Evolutionary conservation across 2,113 vertebrate genomes (phyloP).

Genomic region (Callaeas wilsoni): DNA sequence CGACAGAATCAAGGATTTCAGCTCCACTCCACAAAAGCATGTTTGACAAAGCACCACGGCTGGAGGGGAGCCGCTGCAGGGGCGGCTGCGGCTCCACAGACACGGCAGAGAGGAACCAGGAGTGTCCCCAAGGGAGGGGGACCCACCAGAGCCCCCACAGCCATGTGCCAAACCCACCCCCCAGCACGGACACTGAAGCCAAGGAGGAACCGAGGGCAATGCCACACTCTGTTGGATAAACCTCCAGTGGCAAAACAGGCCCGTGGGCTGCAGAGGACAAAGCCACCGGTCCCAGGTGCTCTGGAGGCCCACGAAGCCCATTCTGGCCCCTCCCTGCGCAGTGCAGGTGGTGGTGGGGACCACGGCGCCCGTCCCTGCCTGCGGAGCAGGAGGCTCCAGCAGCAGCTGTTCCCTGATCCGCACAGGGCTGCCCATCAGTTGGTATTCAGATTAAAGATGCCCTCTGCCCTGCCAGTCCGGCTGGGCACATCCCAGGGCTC

Average conservation of each 20-base stretch:
- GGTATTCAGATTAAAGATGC: background rate
- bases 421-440: background rate
- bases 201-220: rapidly evolving
- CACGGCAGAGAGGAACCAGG: rapidly evolving
- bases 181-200: rapidly evolving
- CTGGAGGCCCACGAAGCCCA: rapidly evolving
- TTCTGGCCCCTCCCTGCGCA: rapidly evolving
- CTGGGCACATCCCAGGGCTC: background rate
- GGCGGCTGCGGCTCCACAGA: background rate
- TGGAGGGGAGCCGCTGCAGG: background rate
- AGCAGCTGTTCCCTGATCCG: background rate
- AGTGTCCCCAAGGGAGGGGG: background rate
- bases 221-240: rapidly evolving
- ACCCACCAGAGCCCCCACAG: background rate
- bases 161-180: rapidly evolving
- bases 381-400: background rate
- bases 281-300: background rate
- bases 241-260: rapidly evolving
- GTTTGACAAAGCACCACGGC: background rate
- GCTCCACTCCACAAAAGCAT: background rate
- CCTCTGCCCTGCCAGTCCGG: rapidly evolving
- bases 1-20: background rate
- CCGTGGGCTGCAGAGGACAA: background rate
- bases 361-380: background rate
- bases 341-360: rapidly evolving